Base-by-base conservation (phyloP, 2,888 invertebrate species). In the Mythimna ferrago region DNA sequence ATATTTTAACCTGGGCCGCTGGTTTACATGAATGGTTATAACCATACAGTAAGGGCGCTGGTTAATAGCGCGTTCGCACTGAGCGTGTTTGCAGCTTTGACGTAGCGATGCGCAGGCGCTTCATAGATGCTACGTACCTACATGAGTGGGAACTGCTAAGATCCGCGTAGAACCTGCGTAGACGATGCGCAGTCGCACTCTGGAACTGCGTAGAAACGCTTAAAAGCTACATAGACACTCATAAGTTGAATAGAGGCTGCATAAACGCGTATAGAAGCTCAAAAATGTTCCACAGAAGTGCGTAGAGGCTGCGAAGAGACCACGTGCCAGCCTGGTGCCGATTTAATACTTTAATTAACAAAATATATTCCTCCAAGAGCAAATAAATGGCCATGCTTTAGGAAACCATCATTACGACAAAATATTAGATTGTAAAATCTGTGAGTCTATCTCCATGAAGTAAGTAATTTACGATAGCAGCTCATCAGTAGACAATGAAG, bases 401-500 rank as follows among this genome's bases (percentile, higher is more conserved):
- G 51, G 19, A 51, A 19, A 51, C 19, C n/a, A 5, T n/a, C 19
- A n/a, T 2, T 51, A 51, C 19, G 51, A n/a, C 6, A n/a, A 51
- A 51, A 51, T 48, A 16, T 48, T 14, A 48, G 0, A 35, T 35
- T 35, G 19, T 16, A 35, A 19, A 26, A 56, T 2, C 6, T 7
- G 56, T 58, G 4, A 38, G 58, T 19, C 41, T 61, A 41, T 38
- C 10, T n/a, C 38, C 14, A 41, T 41, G 41, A 61, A 21, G 21
- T 21, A 41, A 41, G 16, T 21, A 7, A 58, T 10, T 7, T 19
- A 9, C 21, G n/a, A 57, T 75, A 81, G 79, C 81, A 84, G 82
- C 86, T 84, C 86, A 86, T 86, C 81, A 72, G 41, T 74, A 71
- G 68, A 75, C 79, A 83, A 79, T 76, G 81, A 77, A 86, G 73